Base-by-base conservation (phyloP, 2,113 vertebrate genomes). In the Poeciliopsis occidentalis region DNA sequence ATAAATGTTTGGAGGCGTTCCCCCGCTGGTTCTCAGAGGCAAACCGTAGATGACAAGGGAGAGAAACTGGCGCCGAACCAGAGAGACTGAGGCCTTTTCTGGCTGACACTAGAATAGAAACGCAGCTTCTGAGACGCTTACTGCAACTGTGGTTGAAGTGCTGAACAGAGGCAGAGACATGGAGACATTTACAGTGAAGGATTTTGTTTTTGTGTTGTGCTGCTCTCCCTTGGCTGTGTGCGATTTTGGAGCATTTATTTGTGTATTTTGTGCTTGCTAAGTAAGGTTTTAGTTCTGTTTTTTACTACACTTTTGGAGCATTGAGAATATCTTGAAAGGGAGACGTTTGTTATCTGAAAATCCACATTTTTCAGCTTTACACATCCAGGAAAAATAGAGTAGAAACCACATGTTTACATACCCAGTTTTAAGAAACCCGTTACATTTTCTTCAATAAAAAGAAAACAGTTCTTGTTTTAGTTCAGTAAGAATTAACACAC, bases 1-100 rank as follows among this genome's bases (percentile, higher is more conserved):
- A 91, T 92, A 92, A 93, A 91, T 90, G 83, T 80, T 87, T 76
- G 67, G 81, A 90, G 89, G 91, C 87, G 84, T 88, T 92, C 88
- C 88, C 88, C 86, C 75, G 87, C 88, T 86, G 85, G 73, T 82
- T 88, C 90, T 89, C 81, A 51, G 65, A 93, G 90, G 90, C 89
- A 90, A 89, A 87, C 79, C 64, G 64, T 51, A 91, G 91, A 92
- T 92, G 89, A 91, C 87, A 92, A 85, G 81, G 79, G 79, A 71
- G 78, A 83, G 81, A 77, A 82, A 80, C 84, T 82, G 85, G 80
- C 69, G 69, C 82, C 73, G 85, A 87, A 88, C 75, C 88, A 87
- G 81, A 84, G 82, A 82, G 75, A 89, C 87, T 79, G 85, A 89
- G 86, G 82, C 79, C 89, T 83, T 87, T 88, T 85, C 86, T 87